phyloP scores from a whole-genome alignment of 2,797 vertebrate genomes.

The Crenuchus spilurus region DNA sequence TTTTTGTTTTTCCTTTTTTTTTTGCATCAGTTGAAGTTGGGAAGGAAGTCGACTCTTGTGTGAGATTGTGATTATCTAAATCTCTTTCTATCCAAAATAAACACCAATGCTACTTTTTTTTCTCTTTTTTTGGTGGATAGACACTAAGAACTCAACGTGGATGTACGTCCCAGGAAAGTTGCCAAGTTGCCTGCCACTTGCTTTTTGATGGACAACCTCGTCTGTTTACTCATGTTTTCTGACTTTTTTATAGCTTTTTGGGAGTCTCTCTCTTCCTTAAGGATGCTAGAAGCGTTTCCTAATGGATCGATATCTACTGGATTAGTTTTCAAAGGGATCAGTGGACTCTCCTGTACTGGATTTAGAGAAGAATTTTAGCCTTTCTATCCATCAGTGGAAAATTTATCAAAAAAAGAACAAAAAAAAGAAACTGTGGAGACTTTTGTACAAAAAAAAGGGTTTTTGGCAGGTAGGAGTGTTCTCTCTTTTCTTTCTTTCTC shows the following conservation, averaged over 20 bases:
- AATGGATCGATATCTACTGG: constrained; percentile 46
- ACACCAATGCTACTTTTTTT: constrained; percentile 35
- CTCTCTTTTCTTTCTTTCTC: too few relatives aligned
- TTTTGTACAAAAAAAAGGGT: too few relatives aligned
- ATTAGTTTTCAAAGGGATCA: constrained; percentile 23
- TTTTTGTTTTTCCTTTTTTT: constrained; percentile 58
- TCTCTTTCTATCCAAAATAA: constrained; percentile 53
- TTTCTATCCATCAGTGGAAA: constrained; percentile 51
- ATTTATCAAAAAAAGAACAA: too few relatives aligned
- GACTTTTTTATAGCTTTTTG: constrained; percentile 53
- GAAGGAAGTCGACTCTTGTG: constrained; percentile 65
- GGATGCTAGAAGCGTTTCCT: constrained; percentile 39
- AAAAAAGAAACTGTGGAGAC: too few relatives aligned
- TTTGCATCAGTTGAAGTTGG: constrained; percentile 54
- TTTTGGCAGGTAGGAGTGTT: constrained; percentile 65
- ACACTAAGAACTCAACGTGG: background rate
- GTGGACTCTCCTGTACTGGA: constrained; percentile 30
- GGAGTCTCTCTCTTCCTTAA: constrained; percentile 34
- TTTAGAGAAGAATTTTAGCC: constrained; percentile 8
- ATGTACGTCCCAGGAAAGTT: constrained; percentile 13
- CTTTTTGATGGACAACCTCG: constrained; percentile 36
- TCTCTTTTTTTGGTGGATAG: constrained; percentile 46
- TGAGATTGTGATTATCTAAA: constrained; percentile 58
- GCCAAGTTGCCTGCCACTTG: constrained; percentile 25
- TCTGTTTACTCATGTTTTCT: constrained; percentile 39